phyloP scores from a whole-genome alignment of 2,888 invertebrate genomes.

The Eristalis pertinax region DNA sequence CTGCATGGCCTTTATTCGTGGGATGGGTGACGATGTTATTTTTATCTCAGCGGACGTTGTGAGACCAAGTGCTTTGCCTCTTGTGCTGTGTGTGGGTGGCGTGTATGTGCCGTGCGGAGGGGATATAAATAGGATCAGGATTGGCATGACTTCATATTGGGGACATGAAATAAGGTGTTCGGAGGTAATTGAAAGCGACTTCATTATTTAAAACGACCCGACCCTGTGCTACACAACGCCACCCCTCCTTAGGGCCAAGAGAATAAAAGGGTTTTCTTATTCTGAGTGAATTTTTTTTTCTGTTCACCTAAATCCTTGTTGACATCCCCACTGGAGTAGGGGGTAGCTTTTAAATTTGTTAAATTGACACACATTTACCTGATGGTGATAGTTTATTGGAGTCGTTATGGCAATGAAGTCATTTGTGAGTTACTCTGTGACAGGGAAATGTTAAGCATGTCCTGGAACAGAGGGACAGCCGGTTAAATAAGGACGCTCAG shows the following conservation, averaged over 20 bases:
- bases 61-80: not conserved
- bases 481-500: not conserved
- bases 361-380: conserved; percentile 24
- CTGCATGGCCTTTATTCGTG: not conserved
- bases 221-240: not conserved
- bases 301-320: not conserved
- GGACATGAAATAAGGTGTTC: conserved; percentile 2
- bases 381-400: conserved; percentile 1
- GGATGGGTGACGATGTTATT: conserved; percentile 24
- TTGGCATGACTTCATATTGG: conserved; percentile 26
- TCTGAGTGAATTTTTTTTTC: not conserved
- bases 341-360: not conserved
- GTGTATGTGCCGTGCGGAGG: not conserved
- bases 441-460: not conserved
- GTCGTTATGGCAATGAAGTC: not conserved
- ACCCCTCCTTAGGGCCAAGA: not conserved
- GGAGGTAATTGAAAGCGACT: conserved; percentile 41
- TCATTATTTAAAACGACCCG: conserved; percentile 18
- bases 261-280: not conserved
- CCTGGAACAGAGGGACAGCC: not conserved
- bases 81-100: no score
- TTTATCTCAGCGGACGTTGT: conserved; percentile 26
- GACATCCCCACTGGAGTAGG: not conserved
- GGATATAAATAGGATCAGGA: conserved; percentile 9
- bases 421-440: not conserved